Evolutionary conservation across 2,797 vertebrate genomes (phyloP).

Genomic region (Mormyrops boulengeri): DNA sequence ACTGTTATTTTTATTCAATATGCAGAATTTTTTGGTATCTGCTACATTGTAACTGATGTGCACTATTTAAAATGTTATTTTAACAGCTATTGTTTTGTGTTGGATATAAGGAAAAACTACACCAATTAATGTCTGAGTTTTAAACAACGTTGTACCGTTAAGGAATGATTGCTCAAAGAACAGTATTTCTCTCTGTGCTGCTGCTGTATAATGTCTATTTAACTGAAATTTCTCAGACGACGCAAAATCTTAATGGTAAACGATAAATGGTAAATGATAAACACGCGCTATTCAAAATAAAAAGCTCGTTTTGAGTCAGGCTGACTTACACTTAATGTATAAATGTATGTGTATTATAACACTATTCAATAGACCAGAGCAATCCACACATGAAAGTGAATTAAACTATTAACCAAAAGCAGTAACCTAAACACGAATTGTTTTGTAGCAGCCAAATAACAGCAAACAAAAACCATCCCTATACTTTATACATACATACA

Average conservation of each 20-base stretch:
- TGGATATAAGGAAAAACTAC: neutral
- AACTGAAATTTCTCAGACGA: neutral
- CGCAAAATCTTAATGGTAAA: neutral
- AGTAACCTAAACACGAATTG: neutral
- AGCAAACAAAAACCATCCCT: neutral
- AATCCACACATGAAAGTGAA: neutral
- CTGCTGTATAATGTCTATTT: neutral
- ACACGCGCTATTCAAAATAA: neutral
- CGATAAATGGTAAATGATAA: neutral
- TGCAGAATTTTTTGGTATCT: neutral
- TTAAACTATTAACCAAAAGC: neutral
- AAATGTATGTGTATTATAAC: neutral
- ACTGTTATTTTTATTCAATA: neutral
- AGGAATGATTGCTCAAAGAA: neutral
- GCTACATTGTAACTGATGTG: neutral
- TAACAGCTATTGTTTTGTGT: neutral
- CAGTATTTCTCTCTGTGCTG: neutral
- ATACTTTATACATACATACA: too few species aligned
- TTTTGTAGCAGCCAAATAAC: neutral
- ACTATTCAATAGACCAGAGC: neutral
- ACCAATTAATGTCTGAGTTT: neutral
- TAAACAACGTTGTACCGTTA: neutral
- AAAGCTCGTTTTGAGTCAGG: neutral
- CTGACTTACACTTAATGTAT: neutral
- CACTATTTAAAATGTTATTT: neutral